Conservation (phyloP, 2,888 invertebrate species). For the Eudasyphora cyanicolor region DNA sequence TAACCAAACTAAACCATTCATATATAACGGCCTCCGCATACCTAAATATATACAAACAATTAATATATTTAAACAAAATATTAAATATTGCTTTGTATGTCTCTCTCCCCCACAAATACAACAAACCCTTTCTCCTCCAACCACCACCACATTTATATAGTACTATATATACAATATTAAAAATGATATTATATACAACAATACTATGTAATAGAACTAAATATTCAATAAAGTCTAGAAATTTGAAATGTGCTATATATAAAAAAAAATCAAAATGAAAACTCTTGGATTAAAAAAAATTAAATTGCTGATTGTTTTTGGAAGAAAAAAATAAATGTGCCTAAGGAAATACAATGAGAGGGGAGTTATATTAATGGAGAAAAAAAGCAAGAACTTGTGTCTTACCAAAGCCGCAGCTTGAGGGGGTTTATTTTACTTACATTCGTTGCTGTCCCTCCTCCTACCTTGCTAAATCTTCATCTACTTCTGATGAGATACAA, state of each 20-base stretch:
- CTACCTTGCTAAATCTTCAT: background rate
- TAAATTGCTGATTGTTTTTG: conserved; percentile 55
- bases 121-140: too few relatives aligned
- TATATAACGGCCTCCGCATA: background rate
- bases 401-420: too few relatives aligned
- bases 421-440: background rate
- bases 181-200: conserved; percentile 38
- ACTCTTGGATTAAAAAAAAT: conserved; percentile 28
- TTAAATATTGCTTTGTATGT: conserved; percentile 45
- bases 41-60: background rate
- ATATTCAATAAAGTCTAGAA: conserved; percentile 59
- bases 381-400: background rate
- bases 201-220: conserved; percentile 46
- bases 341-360: conserved; percentile 51
- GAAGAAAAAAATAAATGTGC: conserved; percentile 67
- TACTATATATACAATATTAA: background rate
- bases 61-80: conserved; percentile 8
- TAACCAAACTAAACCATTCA: background rate
- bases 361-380: background rate
- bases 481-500: background rate
- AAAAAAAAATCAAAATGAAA: conserved; percentile 53
- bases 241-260: conserved; percentile 43
- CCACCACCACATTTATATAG: too few relatives aligned
- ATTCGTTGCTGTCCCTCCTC: background rate
- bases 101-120: too few relatives aligned